phyloP scores from a whole-genome alignment of 2,113 vertebrate species.

The Rhinopomastus cyanomelas region DNA sequence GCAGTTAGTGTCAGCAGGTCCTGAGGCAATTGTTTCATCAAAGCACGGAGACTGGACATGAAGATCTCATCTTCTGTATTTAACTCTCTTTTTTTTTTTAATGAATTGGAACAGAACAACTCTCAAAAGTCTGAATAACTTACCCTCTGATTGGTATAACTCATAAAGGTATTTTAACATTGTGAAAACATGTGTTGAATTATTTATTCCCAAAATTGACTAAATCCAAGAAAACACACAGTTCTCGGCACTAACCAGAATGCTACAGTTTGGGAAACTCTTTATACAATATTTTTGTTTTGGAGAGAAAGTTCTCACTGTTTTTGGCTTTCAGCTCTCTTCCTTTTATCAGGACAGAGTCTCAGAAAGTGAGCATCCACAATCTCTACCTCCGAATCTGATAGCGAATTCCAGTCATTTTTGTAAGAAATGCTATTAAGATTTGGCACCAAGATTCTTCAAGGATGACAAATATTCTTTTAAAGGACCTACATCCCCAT shows the following conservation, averaged over 20 bases:
- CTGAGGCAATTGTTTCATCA: slow-evolving; percentile 39
- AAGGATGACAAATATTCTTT: slow-evolving; percentile 73
- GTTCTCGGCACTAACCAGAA: background rate
- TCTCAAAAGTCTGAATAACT: background rate
- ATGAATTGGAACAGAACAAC: background rate
- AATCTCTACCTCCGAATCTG: slow-evolving; percentile 62
- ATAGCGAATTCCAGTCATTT: slow-evolving; percentile 66
- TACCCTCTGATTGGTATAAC: background rate
- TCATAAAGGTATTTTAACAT: background rate
- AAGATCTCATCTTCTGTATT: background rate
- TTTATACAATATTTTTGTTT: background rate
- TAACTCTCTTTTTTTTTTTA: background rate
- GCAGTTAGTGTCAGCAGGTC: slow-evolving; percentile 15
- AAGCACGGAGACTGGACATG: background rate
- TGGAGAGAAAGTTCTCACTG: background rate
- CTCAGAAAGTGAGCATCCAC: slow-evolving; percentile 7
- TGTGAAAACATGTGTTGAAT: background rate
- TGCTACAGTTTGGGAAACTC: accelerated
- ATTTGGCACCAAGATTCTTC: slow-evolving; percentile 72
- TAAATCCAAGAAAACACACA: background rate
- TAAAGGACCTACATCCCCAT: slow-evolving; percentile 55
- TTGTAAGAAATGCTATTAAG: slow-evolving; percentile 75
- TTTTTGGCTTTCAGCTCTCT: slow-evolving; percentile 25
- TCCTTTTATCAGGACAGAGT: slow-evolving; percentile 27
- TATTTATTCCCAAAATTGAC: background rate